Base-by-base conservation (phyloP, 2,888 invertebrate genomes). In the Melieria crassipennis region DNA sequence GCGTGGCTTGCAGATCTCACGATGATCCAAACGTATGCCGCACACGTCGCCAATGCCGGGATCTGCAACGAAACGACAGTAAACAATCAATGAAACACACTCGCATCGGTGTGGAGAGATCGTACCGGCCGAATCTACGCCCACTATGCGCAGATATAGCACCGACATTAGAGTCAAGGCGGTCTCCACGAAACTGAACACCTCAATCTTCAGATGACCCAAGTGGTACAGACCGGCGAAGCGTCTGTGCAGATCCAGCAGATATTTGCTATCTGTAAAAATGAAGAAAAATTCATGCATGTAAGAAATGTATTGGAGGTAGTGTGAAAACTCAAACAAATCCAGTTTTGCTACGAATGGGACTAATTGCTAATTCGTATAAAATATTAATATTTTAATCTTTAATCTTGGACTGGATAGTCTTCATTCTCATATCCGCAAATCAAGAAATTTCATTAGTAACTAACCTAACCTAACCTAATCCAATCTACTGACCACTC, bases 1-100 rank as follows among this genome's bases (percentile, higher is more conserved):
- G 56, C 91, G 89, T 0, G 95, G 95, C 84, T 96, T 96, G 87
- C 96, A 96, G 73, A 95, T 93, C 85, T 94, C 93, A 57, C 95
- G 87, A 87, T 96, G 96, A 85, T 95, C 93, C 65, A 94, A 88
- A 0, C 92, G 91, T 11, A 95, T 91, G 42, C 92, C 91, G 78
- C 91, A 91, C 68, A 93, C 90, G 42, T 91, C 90, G 2, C 95
- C 96, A 70, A 94, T 89, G 11, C 93, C 94, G 0, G 94, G 93
- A 88, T 96, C 95, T 94, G 87, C 60, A 76, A 74, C 48, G 13
- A 43, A 11, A 65, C 10, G 45, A 52, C 50, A 16, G 52, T 47
- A 47, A 45, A 62, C 5, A 58, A 16, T 30, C 30, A 30, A 58
- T 16, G 3, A 30, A 30, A 30, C 30, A 30, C 3, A 30, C 13